Evolutionary conservation across 2,797 vertebrate genomes (phyloP), one percentile per base, ranked within the genome.

Genomic region (Gila robusta): DNA sequence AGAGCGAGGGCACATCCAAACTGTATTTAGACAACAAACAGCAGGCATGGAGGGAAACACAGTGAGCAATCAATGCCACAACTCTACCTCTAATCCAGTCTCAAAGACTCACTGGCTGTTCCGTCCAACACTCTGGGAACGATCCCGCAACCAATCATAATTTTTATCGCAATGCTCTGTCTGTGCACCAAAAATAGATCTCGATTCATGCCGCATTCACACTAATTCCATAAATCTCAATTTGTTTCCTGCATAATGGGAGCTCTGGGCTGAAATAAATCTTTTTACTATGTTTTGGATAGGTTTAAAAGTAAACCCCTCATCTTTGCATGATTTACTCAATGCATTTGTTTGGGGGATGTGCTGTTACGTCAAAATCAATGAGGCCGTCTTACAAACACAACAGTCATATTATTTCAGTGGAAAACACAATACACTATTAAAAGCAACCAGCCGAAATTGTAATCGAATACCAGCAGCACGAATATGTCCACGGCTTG

Each of bases 221-320:
- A 88, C 92, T 94, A 95, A 95, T 95, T 95, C 93, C 79, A 87
- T 87, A 91, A 95, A 94, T 91, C 94, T 91, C 92, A 94, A 95
- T 95, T 95, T 94, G 92, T 93, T 94, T 95, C 88, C 92, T 85
- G 88, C 90, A 94, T 93, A 94, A 95, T 92, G 90, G 89, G 89
- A 94, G 89, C 88, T 90, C 89, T 89, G 92, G 88, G 86, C 89
- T 89, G 89, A 93, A 94, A 95, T 95, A 93, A 95, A 95, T 95
- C 94, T 93, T 91, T 91, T 90, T 89, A 92, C 93, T 93, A 91
- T 91, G 89, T 91, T 91, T 88, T 92, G 90, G 90, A 93, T 47
- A 94, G 88, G 93, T 93, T 88, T 72, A 85, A 95, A 95, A 95
- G 95, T 94, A 96, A 94, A 93, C 91, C 91, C 88, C 89, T 91